A percentile compares a stretch with the other conserved stretches of the same genome.
These are phyloP conservation scores for Leptocoma aspasia DNA, from an alignment of 2,113 vertebrate species.

Conservation along the genomic window DNA sequence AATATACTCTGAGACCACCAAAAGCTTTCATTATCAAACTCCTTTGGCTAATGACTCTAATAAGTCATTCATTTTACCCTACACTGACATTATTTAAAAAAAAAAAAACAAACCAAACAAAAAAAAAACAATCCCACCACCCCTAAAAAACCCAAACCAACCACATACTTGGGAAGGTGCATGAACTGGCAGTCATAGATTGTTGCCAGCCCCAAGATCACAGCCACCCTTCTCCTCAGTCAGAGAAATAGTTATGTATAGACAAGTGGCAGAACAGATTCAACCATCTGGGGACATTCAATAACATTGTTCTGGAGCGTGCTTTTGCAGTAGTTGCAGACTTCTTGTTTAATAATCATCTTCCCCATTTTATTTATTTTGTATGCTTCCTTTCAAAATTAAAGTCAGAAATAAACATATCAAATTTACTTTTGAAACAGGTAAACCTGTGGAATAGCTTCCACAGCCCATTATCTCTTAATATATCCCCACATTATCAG, in stretches of 20 bases:
- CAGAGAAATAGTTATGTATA: not conserved
- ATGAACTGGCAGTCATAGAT: not conserved
- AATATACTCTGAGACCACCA: not conserved
- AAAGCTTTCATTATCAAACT: not conserved
- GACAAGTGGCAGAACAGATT: not conserved
- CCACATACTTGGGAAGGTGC: not conserved
- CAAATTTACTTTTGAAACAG: not conserved
- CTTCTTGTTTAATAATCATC: not conserved
- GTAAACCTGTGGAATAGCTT: not conserved
- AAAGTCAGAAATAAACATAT: not conserved
- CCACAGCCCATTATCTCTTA: not conserved
- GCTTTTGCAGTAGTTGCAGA: not conserved
- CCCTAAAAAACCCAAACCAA: not conserved
- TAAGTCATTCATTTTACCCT: not conserved
- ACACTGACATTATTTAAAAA: not conserved
- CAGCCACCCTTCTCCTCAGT: not conserved
- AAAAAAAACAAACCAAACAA: accelerated
- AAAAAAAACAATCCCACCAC: not conserved
- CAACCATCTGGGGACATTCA: not conserved
- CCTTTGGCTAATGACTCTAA: not conserved
- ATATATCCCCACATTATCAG: not conserved
- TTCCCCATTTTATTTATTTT: not conserved
- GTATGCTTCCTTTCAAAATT: not conserved
- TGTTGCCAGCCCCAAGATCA: not conserved
- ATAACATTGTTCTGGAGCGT: not conserved